phyloP scores from a whole-genome alignment of 2,888 invertebrate genomes.

The Cheiracanthium punctorium region DNA sequence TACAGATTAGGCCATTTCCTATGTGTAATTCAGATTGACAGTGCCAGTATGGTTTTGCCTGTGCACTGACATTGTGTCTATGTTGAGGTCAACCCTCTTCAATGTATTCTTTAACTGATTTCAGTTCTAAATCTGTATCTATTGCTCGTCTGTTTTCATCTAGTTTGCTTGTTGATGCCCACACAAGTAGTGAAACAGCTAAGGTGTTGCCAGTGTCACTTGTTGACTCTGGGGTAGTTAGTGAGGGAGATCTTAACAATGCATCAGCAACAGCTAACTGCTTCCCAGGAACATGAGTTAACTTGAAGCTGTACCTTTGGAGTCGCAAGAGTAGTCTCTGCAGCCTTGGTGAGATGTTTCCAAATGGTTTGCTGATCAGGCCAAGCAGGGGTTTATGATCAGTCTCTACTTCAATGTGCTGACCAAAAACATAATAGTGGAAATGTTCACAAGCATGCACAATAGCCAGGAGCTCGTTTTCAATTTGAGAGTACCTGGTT shows the following conservation, averaged over 20 bases:
- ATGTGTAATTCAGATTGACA: constrained; percentile 25
- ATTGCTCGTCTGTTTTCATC: constrained; percentile 10
- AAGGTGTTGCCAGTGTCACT: not conserved
- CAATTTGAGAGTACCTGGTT: constrained; percentile 75
- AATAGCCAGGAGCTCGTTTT: constrained; percentile 73
- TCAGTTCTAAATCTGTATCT: not conserved
- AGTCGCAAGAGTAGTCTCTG: constrained; percentile 74
- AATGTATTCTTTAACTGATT: constrained; percentile 6
- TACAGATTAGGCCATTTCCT: constrained; percentile 22
- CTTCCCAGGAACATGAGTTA: constrained; percentile 61
- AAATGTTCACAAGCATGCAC: constrained; percentile 28
- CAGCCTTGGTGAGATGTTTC: constrained; percentile 74
- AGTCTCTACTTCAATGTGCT: constrained; percentile 74
- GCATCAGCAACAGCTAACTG: constrained; percentile 71
- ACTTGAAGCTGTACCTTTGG: constrained; percentile 19
- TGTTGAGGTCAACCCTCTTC: constrained; percentile 23
- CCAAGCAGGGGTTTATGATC: constrained; percentile 76
- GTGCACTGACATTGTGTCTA: not conserved
- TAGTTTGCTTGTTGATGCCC: constrained; percentile 7
- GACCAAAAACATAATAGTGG: constrained; percentile 30
- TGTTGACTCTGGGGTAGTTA: not conserved
- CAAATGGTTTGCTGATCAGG: constrained; percentile 74
- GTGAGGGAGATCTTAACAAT: constrained; percentile 62
- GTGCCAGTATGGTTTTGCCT: constrained; percentile 11
- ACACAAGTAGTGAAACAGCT: not conserved